These are phyloP conservation scores for Prochilodus magdalenae DNA, from an alignment of 2,113 vertebrate species.

Conservation along the genomic window DNA sequence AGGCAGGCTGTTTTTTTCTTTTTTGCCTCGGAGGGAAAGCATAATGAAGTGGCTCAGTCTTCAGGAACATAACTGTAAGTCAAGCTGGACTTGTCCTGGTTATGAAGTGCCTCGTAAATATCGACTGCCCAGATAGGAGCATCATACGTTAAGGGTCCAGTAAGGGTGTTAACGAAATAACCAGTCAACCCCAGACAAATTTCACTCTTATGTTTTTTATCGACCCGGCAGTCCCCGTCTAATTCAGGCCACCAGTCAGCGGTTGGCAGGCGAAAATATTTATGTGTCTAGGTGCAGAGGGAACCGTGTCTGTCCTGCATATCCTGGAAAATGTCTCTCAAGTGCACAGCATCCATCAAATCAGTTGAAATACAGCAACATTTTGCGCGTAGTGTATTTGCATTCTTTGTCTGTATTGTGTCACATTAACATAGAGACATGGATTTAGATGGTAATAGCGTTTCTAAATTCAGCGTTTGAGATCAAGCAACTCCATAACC, in stretches of 20 bases:
- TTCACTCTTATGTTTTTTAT: conserved; percentile 6
- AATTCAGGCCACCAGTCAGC: conserved; percentile 9
- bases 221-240: neutral
- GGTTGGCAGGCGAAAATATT: conserved; percentile 9
- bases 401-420: neutral
- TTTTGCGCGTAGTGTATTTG: no score
- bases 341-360: neutral
- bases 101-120: conserved; percentile 44
- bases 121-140: conserved; percentile 4
- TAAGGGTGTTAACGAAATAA: conserved; percentile 1
- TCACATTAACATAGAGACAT: neutral
- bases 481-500: no score
- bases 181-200: conserved; percentile 20
- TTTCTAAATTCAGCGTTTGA: no score
- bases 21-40: conserved; percentile 19
- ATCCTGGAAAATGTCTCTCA: neutral
- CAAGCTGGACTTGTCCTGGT: conserved; percentile 8
- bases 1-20: neutral
- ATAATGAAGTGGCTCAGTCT: conserved; percentile 4
- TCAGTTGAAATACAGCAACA: neutral
- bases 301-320: neutral
- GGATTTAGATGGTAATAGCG: neutral
- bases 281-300: neutral
- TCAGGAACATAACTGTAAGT: conserved; percentile 15
- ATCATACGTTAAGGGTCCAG: neutral